A percentile compares a stretch with the other conserved stretches of the same genome.
These are phyloP conservation scores for Strigamia crassipes DNA, from an alignment of 2,888 invertebrate genomes.

Conservation along the genomic window DNA sequence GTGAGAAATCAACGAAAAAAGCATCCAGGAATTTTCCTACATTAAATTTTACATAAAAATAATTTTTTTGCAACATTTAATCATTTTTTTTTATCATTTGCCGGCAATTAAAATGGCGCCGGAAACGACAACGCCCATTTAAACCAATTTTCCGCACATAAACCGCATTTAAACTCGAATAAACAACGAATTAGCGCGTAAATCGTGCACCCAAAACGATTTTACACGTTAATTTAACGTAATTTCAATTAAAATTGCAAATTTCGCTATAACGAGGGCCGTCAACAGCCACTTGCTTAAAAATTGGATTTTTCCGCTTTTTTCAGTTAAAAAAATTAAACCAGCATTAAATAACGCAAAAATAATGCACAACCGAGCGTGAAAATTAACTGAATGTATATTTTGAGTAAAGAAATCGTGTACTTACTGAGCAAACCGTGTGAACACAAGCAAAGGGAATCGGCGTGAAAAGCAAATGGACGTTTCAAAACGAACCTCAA, in stretches of 20 bases:
- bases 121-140: not conserved
- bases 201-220: not conserved
- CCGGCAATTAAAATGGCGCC: not conserved
- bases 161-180: not conserved
- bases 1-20: too few relatives aligned
- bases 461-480: constrained; percentile 5
- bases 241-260: not conserved
- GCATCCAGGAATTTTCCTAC: too few relatives aligned
- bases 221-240: not conserved
- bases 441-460: not conserved
- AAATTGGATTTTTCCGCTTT: not conserved
- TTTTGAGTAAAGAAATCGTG: not conserved
- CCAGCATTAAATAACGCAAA: too few relatives aligned
- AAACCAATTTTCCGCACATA: not conserved
- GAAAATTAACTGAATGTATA: too few relatives aligned
- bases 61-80: not conserved
- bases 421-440: not conserved
- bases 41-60: too few relatives aligned
- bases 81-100: not conserved
- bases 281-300: not conserved
- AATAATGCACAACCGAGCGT: too few relatives aligned
- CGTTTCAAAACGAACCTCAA: not conserved
- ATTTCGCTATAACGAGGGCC: not conserved
- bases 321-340: too few relatives aligned
- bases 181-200: not conserved